Conservation (phyloP, 2,888 invertebrate species). For the Drosophila barbarae region DNA sequence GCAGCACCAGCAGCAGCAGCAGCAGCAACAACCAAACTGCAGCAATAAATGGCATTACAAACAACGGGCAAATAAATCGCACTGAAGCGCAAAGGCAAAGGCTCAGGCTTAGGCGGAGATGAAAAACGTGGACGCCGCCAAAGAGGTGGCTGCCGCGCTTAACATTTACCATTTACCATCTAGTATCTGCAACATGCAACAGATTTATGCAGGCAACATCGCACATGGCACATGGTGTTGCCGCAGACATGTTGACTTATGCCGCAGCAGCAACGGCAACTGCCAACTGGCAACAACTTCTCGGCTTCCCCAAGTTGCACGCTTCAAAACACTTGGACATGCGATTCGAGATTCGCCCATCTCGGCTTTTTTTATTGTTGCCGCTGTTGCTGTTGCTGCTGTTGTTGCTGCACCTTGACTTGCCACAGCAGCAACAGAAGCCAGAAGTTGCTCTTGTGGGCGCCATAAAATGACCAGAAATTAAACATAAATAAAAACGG, state of each 20-base stretch:
- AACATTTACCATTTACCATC: conserved; percentile 56
- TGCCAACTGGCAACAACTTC: conserved; percentile 10
- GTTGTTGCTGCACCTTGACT: conserved; percentile 50
- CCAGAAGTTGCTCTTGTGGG: conserved; percentile 34
- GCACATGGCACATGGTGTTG: conserved; percentile 58
- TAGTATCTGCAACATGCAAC: conserved; percentile 65
- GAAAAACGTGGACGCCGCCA: conserved; percentile 53
- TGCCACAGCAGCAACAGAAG: conserved; percentile 3
- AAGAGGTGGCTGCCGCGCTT: conserved; percentile 54
- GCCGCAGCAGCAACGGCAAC: conserved; percentile 46
- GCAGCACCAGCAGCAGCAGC: conserved; percentile 46
- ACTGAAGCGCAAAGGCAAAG: conserved; percentile 63
- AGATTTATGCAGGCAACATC: conserved; percentile 71
- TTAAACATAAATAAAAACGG: conserved; percentile 12
- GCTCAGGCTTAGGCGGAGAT: conserved; percentile 40
- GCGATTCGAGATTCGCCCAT: conserved; percentile 49
- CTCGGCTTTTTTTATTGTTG: conserved; percentile 42
- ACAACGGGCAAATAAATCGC: conserved; percentile 74
- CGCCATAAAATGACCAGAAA: conserved; percentile 45
- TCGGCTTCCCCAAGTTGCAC: conserved; percentile 31
- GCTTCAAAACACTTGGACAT: conserved; percentile 63
- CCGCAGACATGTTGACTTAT: conserved; percentile 65
- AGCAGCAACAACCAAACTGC: conserved; percentile 34
- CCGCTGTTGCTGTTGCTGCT: conserved; percentile 48
- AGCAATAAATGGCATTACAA: conserved; percentile 74